A percentile compares a stretch with the other conserved stretches of the same genome.
Evolutionary conservation across 1,140 invertebrate genomes (phyloP).

Genomic region (Drosophila hydei): DNA sequence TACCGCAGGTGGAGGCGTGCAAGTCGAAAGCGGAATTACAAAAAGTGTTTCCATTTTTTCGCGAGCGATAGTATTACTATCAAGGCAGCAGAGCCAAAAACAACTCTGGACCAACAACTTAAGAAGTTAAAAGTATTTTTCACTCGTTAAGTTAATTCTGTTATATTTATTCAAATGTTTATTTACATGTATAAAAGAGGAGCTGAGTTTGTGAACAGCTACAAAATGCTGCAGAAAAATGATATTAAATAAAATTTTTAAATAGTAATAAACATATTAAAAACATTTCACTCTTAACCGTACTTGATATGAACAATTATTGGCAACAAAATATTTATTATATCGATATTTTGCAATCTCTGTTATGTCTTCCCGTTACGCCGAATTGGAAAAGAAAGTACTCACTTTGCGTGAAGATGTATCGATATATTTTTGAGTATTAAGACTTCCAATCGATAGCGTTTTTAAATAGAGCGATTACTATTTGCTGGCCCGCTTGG

Average conservation of each 20-base stretch:
- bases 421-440: neutral
- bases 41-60: conserved; percentile 75
- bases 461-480: conserved; percentile 5
- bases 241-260: conserved; percentile 61
- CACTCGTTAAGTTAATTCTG: conserved; percentile 19
- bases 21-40: conserved; percentile 82
- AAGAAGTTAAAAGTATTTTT: conserved; percentile 51
- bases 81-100: neutral
- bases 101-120: conserved; percentile 42
- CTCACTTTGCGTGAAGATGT: too few species aligned
- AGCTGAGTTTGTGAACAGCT: conserved; percentile 18
- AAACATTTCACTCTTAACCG: neutral
- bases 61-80: conserved; percentile 57
- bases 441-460: conserved; percentile 10
- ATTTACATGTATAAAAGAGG: conserved; percentile 49
- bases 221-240: conserved; percentile 44
- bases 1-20: conserved; percentile 87
- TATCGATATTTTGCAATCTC: conserved; percentile 5
- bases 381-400: too few species aligned
- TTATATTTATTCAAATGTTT: conserved; percentile 43
- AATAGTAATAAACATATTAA: conserved; percentile 6
- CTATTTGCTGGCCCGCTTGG: neutral
- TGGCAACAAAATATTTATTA: neutral
- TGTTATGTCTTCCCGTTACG: too few species aligned
- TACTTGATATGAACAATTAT: neutral